These are phyloP conservation scores for Zaprionus lineosus DNA, from an alignment of 2,888 invertebrate species.

Conservation along the genomic window DNA sequence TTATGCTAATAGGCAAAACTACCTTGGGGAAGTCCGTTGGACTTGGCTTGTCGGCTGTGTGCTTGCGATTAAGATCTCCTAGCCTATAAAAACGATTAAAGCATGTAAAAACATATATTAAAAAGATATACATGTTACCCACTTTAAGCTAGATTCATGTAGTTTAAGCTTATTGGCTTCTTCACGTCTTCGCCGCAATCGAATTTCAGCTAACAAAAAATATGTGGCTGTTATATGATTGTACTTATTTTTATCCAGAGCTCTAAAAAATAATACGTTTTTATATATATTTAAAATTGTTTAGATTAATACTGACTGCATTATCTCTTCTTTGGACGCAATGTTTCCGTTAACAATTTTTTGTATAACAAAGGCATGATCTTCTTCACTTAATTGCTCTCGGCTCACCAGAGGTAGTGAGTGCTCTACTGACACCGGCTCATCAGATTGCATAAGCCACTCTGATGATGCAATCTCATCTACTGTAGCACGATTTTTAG, in stretches of 20 bases:
- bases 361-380: slow-evolving; percentile 94
- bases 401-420: slow-evolving; percentile 92
- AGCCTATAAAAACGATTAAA: slow-evolving; percentile 26
- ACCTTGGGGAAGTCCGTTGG: slow-evolving; percentile 72
- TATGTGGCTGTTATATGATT: slow-evolving; percentile 99
- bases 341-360: slow-evolving; percentile 98
- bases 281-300: neutral
- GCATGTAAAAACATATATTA: neutral
- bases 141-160: slow-evolving; percentile 67
- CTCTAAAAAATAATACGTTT: slow-evolving; percentile 85
- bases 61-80: slow-evolving; percentile 45
- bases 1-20: slow-evolving; percentile 78
- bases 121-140: slow-evolving; percentile 17
- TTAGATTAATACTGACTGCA: slow-evolving; percentile 86
- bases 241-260: slow-evolving; percentile 97
- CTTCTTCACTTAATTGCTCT: slow-evolving; percentile 95
- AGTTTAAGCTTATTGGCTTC: slow-evolving; percentile 84
- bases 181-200: slow-evolving; percentile 90
- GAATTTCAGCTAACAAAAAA: slow-evolving; percentile 96
- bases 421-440: slow-evolving; percentile 83
- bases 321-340: slow-evolving; percentile 95
- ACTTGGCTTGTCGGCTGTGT: slow-evolving; percentile 58
- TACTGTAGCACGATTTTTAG: slow-evolving; percentile 93
- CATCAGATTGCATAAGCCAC: slow-evolving; percentile 87
- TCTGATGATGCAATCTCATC: slow-evolving; percentile 93